Base-by-base conservation (phyloP, 2,113 vertebrate species). In the Myodes glareolus region DNA sequence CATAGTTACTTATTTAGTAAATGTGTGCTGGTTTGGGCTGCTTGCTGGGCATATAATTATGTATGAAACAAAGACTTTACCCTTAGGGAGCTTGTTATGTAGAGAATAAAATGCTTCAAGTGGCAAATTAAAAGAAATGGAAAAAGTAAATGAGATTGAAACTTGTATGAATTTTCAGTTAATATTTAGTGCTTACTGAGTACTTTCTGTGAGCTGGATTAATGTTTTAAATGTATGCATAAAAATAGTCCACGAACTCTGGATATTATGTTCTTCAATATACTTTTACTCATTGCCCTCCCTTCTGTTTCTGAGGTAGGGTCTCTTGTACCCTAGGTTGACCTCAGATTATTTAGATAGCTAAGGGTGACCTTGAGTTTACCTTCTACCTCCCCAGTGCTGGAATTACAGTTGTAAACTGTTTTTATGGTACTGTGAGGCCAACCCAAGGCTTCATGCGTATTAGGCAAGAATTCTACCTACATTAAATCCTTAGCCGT, bases 131-230 rank as follows among this genome's bases (percentile, higher is more conserved):
- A 95, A 73, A 91, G 55, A 80, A 12, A 84, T 39, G 63, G 39
- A 84, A 58, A 84, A 84, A 84, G 55, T 84, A 89, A 93, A 75
- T 82, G 78, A 27, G 25, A 84, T 94, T 55, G n/a, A 75, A 95
- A 91, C 55, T 11, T 91, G 0, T 92, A 25, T 88, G 19, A 67
- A 27, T 12, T 80, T 93, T 91, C 52, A 36, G 29, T 29, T 81
- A 81, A 25, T 95, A 93, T 67, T 63, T 90, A 93, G 25, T 77
- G 70, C 82, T 95, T 93, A n/a, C 76, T 87, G 50, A 80, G 77
- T 19, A 36, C 5, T 95, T 95, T 65, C 16, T 91, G 2, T 78
- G 39, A 95, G 42, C 31, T 33, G 80, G 50, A 80, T 45, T 78
- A 52, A 33, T 78, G 47, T 77, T 77, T 77, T 45, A 77, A 31